Evolutionary conservation across 2,797 vertebrate species (phyloP), one percentile per base, ranked within the genome.

Genomic region (Psittacula derbiana): DNA sequence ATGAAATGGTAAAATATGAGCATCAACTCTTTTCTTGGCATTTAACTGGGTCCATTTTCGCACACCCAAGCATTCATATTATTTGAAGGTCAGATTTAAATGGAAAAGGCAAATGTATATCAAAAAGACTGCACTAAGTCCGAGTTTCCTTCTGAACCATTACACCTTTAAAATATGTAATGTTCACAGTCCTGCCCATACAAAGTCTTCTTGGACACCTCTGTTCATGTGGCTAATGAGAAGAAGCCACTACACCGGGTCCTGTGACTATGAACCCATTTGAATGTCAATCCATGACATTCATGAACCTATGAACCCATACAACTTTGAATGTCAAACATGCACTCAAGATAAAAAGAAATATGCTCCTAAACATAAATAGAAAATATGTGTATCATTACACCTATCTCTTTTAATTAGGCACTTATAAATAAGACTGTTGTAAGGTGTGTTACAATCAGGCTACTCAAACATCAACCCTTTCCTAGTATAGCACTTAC

Each of bases 81-180:
- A 91, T 93, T 89, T 91, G 93, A 97, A 97, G 93, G 92, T 93
- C 95, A 97, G 72, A 86, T 93, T 91, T 93, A 93, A 94, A 94
- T 70, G 83, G 76, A 79, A 94, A 93, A 91, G 88, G 78, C 62
- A 92, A 95, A 86, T 1, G 23, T 74, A 46, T 80, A 83, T 82
- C 72, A 91, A 53, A 94, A 93, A 90, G 70, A 40, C 76, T 73
- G 40, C 44, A 76, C 43, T 70, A 93, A 94, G 62, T 76, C 70
- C 88, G 67, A 88, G 31, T n/a, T 47, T 86, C 47, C 40, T 71
- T 91, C 61, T 81, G 62, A 96, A 73, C 50, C 38, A 16, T 36
- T 78, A 5, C 64, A 19, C 72, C 73, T 88, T 75, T 80, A 85
- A 91, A 93, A 89, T 86, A 36, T 3, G 0, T 66, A 62, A 66